Evolutionary conservation across 2,113 vertebrate species (phyloP), one percentile per base, ranked within the genome.

Genomic region (Leptocoma aspasia): DNA sequence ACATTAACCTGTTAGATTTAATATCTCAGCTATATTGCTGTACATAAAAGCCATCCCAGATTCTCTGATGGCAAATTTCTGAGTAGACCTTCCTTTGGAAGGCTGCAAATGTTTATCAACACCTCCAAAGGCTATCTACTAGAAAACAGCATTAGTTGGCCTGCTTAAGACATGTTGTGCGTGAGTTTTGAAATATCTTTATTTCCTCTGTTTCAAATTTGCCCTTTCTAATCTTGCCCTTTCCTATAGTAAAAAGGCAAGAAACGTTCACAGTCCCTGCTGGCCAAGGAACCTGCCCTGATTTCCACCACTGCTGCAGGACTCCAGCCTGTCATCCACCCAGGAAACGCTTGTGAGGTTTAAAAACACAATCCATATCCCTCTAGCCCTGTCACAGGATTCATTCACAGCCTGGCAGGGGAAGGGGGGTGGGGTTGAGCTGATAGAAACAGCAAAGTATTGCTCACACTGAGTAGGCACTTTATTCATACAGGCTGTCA

Each of bases 201-300:
- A 17, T 7, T 53, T 82, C 35, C 11, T 54, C 13, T 68, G 9
- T 53, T 72, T 65, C 68, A 49, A 31, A 81, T 47, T 64, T 80
- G 2, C 14, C 35, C 20, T 82, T 82, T 79, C 33, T 57, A 50
- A 17, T 59, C 35, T 56, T 60, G 12, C 19, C 30, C 61, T 79
- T 92, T 60, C 24, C 35, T 18, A 26, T 6, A 80, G 22, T 23
- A 68, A 76, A 76, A 61, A 3, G 14, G 3, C 35, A 57, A 82
- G 37, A 80, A 75, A 33, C 0, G 1, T 33, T 54, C 1, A 0
- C 23, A 75, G 15, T 45, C 52, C 42, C 28, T 73, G n/a, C 9
- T 0, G 0, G 1, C 22, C 1, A 0, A 14, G 9, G 41, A 13
- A 64, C 13, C 15, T 59, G n/a, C n/a, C 33, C n/a, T 22, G n/a